Evolutionary conservation across 2,113 vertebrate species (phyloP).

Genomic region (Parus major): DNA sequence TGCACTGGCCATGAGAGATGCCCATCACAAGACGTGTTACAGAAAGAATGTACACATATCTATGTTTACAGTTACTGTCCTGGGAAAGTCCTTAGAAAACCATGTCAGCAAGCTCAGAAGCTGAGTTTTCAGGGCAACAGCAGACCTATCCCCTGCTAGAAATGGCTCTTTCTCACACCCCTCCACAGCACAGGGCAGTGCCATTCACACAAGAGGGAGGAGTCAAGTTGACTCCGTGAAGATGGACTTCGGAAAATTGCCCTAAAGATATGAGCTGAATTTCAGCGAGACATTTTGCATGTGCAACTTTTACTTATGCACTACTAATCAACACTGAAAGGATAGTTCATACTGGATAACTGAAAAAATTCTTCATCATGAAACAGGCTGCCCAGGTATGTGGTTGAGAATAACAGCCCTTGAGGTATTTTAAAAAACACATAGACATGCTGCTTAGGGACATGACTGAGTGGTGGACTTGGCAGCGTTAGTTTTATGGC

Average conservation of each 20-base stretch:
- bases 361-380: neutral
- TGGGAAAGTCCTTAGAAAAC: too few relatives aligned
- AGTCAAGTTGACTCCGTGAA: neutral
- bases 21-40: too few relatives aligned
- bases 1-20: too few relatives aligned
- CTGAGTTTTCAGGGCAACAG: neutral
- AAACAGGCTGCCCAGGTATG: neutral
- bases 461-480: neutral
- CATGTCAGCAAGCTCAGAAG: too few relatives aligned
- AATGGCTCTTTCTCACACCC: neutral
- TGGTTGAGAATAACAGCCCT: neutral
- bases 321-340: neutral
- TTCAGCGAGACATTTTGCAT: neutral
- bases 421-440: neutral
- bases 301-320: neutral
- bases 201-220: neutral
- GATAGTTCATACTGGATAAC: neutral
- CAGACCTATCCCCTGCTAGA: neutral
- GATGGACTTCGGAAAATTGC: neutral
- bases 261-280: neutral
- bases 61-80: too few relatives aligned
- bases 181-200: neutral
- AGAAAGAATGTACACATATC: too few relatives aligned
- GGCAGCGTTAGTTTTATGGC: neutral
- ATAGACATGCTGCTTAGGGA: accelerated